Base-by-base conservation (phyloP, 1,140 invertebrate genomes). In the Melanaphis sacchari region DNA sequence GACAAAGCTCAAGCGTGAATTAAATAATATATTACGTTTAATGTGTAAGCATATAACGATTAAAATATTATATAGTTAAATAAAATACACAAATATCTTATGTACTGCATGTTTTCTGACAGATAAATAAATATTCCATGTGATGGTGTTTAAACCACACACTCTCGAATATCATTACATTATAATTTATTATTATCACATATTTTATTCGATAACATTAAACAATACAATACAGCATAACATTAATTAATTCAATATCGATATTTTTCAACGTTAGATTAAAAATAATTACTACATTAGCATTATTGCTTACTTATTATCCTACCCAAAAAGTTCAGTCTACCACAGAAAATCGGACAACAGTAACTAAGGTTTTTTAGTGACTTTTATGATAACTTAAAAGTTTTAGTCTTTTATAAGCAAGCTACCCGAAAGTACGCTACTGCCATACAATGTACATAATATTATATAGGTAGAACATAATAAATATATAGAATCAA, bases 1-100 rank as follows among this genome's bases (percentile, higher is more conserved):
- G 31, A 76, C 31, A 76, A 76, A 76, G 59, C 59, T 76, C 59
- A 76, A 76, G 59, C 59, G 59, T 76, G 59, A 76, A 76, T n/a
- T 76, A 76, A 76, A n/a, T n/a, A 76, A n/a, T 76, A 76, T 76
- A n/a, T 76, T 76, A 76, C 59, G 59, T 76, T 76, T 15, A 76
- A 76, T 76, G 31, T 66, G n/a, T n/a, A 76, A 76, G 59, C 59
- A 5, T n/a, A 18, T 76, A 76, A 76, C n/a, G n/a, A 76, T 76
- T 76, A 76, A 76, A 76, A 76, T 76, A 76, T 76, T 76, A 76
- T 76, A 76, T 5, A 76, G 26, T 59, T 59, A 59, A 31, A 21
- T 76, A 76, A 76, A 76, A 76, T 76, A n/a, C 59, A n/a, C 59
- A 76, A 76, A 66, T n/a, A n/a, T 76, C n/a, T 76, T 76, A 18